Base-by-base conservation (phyloP, 2,888 invertebrate species). In the Apamea crenata region DNA sequence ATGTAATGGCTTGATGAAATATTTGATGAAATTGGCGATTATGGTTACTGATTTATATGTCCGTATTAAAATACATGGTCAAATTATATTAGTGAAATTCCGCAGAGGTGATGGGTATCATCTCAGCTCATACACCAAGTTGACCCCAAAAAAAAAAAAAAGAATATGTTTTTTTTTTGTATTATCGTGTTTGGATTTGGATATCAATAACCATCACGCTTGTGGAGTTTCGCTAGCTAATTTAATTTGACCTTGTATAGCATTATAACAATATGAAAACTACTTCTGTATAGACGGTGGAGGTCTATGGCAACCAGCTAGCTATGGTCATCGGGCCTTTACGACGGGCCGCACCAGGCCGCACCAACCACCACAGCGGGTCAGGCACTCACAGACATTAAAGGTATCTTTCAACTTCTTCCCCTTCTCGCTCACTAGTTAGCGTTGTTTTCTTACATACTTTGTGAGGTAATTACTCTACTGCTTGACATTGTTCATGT, bases 271-370 rank as follows among this genome's bases (percentile, higher is more conserved):
- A 29, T 56, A 25, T 47, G 5, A 65, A 18, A 1, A 66, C 36
- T 0, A 68, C 25, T 16, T 8, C 1, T 72, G 8, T 66, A 1
- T 72, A 95, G 96, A 95, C 69, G 96, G 96, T 0, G 97, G 96
- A 0, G 96, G 96, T 0, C 86, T 95, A 0, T 96, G 97, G 96
- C 96, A 96, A 89, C 94, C 95, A 36, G 91, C 95, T 1, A 94
- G 96, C 44, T 96, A 96, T 87, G 96, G 96, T 0, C 95, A 95
- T 80, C 94, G 97, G 16, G 97, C 97, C 10, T 96, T 96, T 89
- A 97, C 97, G 0, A 97, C 97, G 65, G 97, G 97, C 0, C 92
- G 97, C 53, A 92, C 96, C 44, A 88, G 96, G 0, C 94, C 95
- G 5, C 95, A 95, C 32, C 94, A 94, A 70, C 95, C 95, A 12